Conservation (phyloP, 2,113 vertebrate genomes). For the Lagopus leucura region DNA sequence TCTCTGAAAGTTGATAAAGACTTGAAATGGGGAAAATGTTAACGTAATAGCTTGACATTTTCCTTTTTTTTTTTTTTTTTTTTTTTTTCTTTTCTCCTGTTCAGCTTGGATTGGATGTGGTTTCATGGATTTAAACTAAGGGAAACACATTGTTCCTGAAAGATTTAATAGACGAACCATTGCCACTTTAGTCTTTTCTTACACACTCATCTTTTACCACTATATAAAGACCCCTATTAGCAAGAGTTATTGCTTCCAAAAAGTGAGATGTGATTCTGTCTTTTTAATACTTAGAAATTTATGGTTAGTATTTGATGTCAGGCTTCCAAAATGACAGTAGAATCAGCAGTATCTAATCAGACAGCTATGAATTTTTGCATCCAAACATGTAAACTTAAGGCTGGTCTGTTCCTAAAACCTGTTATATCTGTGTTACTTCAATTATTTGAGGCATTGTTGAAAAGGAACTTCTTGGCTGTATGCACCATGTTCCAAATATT, state of each 20-base stretch:
- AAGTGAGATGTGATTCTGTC: not conserved
- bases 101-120: not conserved
- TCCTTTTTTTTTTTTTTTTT: not conserved
- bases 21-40: conserved; percentile 35
- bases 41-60: conserved; percentile 58
- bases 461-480: not conserved
- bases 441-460: not conserved
- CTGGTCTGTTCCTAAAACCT: not conserved
- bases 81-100: not conserved
- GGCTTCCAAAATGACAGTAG: not conserved
- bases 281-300: not conserved
- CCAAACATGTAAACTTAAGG: not conserved
- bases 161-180: not conserved
- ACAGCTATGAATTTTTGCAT: not conserved
- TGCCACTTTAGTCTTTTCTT: not conserved
- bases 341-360: not conserved
- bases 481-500: not conserved
- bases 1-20: conserved; percentile 60
- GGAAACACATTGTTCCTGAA: not conserved
- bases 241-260: not conserved
- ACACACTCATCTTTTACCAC: not conserved
- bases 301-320: not conserved
- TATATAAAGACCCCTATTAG: not conserved
- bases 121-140: not conserved
- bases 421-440: not conserved